phyloP scores from a whole-genome alignment of 2,113 vertebrate species.

The Crotalus viridis region DNA sequence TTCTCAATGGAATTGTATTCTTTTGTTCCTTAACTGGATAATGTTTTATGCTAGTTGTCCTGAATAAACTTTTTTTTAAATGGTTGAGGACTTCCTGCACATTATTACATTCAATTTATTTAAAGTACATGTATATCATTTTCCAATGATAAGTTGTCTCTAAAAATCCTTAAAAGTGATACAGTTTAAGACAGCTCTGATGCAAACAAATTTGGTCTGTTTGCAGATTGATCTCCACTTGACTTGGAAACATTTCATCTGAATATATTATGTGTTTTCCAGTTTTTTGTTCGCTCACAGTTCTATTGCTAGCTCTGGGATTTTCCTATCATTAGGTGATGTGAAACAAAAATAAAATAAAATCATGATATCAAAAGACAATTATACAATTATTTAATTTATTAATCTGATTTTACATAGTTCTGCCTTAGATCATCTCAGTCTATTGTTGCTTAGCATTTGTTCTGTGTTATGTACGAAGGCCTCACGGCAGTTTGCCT shows the following conservation, averaged over 20 bases:
- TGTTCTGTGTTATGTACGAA: not conserved
- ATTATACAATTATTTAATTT: not conserved
- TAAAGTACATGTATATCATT: not conserved
- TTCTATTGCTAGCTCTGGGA: not conserved
- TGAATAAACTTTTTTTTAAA: not conserved
- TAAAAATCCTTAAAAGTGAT: not conserved
- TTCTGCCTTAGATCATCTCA: not conserved
- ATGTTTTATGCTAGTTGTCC: not conserved
- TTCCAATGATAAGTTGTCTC: not conserved
- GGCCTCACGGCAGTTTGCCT: not conserved
- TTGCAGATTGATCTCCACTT: not conserved
- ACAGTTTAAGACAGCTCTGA: not conserved
- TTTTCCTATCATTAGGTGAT: not conserved
- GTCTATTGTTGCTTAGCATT: not conserved
- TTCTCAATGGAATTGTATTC: not conserved
- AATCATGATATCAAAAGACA: not conserved
- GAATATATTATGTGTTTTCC: not conserved
- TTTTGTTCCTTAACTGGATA: not conserved
- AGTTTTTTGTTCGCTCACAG: not conserved
- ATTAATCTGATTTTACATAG: not conserved
- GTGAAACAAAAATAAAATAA: not conserved
- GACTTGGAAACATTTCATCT: not conserved
- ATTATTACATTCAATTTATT: not conserved
- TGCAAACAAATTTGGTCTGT: not conserved
- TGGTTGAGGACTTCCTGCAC: not conserved